Evolutionary conservation across 2,888 invertebrate genomes (phyloP).

Genomic region (Acanthosepion esculentum): DNA sequence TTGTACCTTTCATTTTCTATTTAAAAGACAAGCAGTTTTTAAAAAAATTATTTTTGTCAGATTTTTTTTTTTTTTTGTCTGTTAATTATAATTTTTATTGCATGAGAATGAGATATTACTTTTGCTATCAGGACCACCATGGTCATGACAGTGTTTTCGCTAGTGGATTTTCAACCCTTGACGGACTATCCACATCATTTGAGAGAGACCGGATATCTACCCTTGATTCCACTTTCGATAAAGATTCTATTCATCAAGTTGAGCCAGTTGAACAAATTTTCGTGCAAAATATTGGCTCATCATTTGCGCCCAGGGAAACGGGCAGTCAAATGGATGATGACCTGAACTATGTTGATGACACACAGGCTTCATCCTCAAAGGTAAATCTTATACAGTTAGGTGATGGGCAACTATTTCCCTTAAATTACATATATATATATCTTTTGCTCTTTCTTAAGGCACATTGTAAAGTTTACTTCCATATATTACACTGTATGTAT

Average conservation of each 20-base stretch:
- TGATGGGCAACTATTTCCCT: neutral
- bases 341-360: slow-evolving; percentile 42
- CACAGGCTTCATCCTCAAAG: slow-evolving; percentile 34
- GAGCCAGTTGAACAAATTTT: neutral
- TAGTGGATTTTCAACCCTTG: slow-evolving; percentile 58
- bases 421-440: neutral
- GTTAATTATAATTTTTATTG: neutral
- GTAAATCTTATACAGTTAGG: slow-evolving; percentile 12
- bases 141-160: slow-evolving; percentile 49
- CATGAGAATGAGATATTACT: neutral
- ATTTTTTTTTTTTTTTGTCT: neutral
- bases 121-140: slow-evolving; percentile 35
- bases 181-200: slow-evolving; percentile 48
- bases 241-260: slow-evolving; percentile 34
- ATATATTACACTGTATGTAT: no score
- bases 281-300: neutral
- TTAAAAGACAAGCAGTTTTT: neutral
- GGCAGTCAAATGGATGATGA: slow-evolving; percentile 44
- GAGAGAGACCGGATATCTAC: slow-evolving; percentile 41
- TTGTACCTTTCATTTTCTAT: neutral
- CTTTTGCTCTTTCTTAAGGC: neutral
- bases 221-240: slow-evolving; percentile 44
- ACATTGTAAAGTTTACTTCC: neutral
- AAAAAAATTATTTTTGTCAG: neutral
- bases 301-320: neutral